Evolutionary conservation across 2,113 vertebrate species (phyloP), one percentile per base, ranked within the genome.

Genomic region (Sylvietta virens): DNA sequence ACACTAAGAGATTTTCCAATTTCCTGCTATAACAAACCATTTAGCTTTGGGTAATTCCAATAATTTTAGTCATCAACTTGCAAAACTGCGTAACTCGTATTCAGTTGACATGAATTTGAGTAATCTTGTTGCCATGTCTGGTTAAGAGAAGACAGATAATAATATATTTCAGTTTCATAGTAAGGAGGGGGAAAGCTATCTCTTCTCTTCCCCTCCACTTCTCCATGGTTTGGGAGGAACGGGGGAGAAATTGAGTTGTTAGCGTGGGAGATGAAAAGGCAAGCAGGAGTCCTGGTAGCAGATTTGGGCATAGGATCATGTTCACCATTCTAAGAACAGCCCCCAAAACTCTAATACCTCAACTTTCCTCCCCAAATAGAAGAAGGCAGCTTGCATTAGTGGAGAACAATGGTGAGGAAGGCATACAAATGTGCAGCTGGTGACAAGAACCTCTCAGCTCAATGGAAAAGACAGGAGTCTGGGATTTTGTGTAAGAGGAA

Each of bases 31-130:
- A 86, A 62, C n/a, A 90, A 73, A 83, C 67, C 37, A 74, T 53
- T 88, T 45, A 64, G 35, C 69, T 83, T 45, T 73, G 79, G 60
- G 42, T 82, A 91, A 73, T 90, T 90, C 51, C 65, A 88, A 71
- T 19, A 62, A 64, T 86, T 96, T 67, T 67, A 96, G 72, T 81
- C 64, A 84, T 61, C 86, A 86, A 30, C 48, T 92, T 92, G 88
- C 76, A 86, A 94, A 92, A 90, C 80, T 50, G 35, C 9, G 0
- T 18, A 81, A 81, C 48, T 93, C 1, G 4, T 78, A 86, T 65
- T 90, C 31, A 23, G 28, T 18, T 92, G 60, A 88, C 37, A 61
- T 31, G 21, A 60, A 40, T 71, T 60, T 86, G 80, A 86, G 53
- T 71, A 65, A 90, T 88, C 45, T 64, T 61, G 28, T 66, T 93